A percentile compares a stretch with the other conserved stretches of the same genome.
These are phyloP conservation scores for Xestoiulus laeticollis DNA, from an alignment of 2,888 invertebrate species.

Conservation along the genomic window DNA sequence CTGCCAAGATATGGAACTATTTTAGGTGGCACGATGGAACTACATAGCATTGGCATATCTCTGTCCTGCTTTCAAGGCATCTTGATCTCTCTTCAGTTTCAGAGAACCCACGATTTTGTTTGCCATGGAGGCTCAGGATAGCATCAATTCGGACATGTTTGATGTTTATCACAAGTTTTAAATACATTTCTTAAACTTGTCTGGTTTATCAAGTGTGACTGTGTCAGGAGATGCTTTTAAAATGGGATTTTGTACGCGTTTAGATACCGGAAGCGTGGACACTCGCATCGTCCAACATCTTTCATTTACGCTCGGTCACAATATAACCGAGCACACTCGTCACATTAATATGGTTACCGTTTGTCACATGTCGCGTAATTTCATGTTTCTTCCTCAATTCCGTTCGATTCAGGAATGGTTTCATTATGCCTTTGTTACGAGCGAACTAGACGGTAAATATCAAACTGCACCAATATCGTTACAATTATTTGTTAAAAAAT, in stretches of 20 bases:
- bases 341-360: slow-evolving; percentile 95
- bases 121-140: slow-evolving; percentile 90
- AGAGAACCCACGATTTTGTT: slow-evolving; percentile 93
- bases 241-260: slow-evolving; percentile 63
- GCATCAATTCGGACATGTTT: slow-evolving; percentile 62
- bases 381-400: slow-evolving; percentile 95
- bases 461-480: not conserved
- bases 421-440: slow-evolving; percentile 92
- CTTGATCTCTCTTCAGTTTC: slow-evolving; percentile 94
- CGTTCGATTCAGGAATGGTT: slow-evolving; percentile 96
- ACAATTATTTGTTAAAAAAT: not conserved
- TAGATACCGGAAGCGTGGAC: slow-evolving; percentile 66
- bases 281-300: slow-evolving; percentile 85
- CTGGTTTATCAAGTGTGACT: not conserved
- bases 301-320: too few relatives aligned
- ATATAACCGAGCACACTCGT: slow-evolving; percentile 68
- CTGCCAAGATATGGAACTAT: slow-evolving; percentile 74
- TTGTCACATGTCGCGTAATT: slow-evolving; percentile 87
- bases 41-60: slow-evolving; percentile 80
- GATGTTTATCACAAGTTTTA: not conserved
- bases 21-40: slow-evolving; percentile 86
- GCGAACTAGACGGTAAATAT: slow-evolving; percentile 86
- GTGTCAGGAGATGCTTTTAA: slow-evolving; percentile 51
- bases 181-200: not conserved
- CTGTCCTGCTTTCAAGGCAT: slow-evolving; percentile 96